These are phyloP conservation scores for Cyprinodon brontotheroides DNA, from an alignment of 2,113 vertebrate genomes.

Conservation along the genomic window DNA sequence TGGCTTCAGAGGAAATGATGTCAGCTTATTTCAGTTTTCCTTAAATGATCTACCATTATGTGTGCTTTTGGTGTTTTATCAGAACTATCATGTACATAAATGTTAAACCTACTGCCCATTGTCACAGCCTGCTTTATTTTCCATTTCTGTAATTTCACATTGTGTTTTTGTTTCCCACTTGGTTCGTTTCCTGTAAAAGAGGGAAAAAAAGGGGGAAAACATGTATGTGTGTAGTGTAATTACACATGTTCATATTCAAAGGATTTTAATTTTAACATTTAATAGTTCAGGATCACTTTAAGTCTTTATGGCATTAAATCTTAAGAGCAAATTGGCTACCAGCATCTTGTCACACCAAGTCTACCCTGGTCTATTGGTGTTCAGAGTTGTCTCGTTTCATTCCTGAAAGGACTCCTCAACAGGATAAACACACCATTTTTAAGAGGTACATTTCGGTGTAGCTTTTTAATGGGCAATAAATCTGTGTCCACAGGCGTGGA, in stretches of 20 bases:
- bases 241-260: constrained; percentile 60
- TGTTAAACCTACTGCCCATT: constrained; percentile 53
- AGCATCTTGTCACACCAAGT: constrained; percentile 43
- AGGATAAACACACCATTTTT: constrained; percentile 69
- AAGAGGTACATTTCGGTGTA: constrained; percentile 69
- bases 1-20: constrained; percentile 66
- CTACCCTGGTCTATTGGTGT: constrained; percentile 18
- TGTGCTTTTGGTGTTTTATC: constrained; percentile 70
- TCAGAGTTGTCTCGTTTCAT: constrained; percentile 45
- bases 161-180: constrained; percentile 58
- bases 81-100: constrained; percentile 56
- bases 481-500: constrained; percentile 75
- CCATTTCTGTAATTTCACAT: constrained; percentile 59
- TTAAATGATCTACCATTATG: constrained; percentile 52
- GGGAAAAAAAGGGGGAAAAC: constrained; percentile 13
- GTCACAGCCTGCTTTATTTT: constrained; percentile 47
- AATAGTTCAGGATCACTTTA: constrained; percentile 64
- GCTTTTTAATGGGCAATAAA: constrained; percentile 79
- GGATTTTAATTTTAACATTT: constrained; percentile 59
- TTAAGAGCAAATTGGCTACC: constrained; percentile 59
- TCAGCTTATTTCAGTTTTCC: constrained; percentile 48
- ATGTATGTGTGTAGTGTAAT: constrained; percentile 62
- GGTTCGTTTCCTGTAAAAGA: constrained; percentile 66
- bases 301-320: constrained; percentile 75
- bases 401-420: constrained; percentile 57